Evolutionary conservation across 2,888 invertebrate genomes (phyloP), one percentile per base, ranked within the genome.

Genomic region (Oscheius sp.): DNA sequence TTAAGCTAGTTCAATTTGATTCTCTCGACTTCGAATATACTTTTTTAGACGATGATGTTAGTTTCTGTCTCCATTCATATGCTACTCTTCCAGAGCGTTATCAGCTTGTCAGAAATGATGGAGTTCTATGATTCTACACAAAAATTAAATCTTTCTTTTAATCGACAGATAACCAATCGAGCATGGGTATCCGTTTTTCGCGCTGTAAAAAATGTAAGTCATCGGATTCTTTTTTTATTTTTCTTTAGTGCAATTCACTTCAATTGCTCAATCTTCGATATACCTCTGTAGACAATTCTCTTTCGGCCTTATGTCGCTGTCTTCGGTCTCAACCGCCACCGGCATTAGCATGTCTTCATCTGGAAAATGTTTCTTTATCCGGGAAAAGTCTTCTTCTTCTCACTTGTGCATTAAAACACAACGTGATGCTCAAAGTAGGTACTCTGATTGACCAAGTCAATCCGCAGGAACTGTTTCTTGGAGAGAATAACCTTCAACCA

Each of bases 71-170:
- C 8, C 9, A 1, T 6, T 20, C 2, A 3, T 24, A 30, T 45
- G 4, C 20, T 12, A 36, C 8, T 36, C 33, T 32, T 33, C 2
- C 87, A 89, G 88, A 89, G 90, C 69, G 89, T 91, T 45, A 91
- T 92, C 80, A 92, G 93, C 47, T 87, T 94, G 63, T 94, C 93
- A 86, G 94, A 94, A 87, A 94, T 94, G 92, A 90, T 94, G 73
- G 94, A 94, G 86, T 94, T 92, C 87, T 94, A 94, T 87, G 94
- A 94, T 86, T 92, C 93, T 49, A 90, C 92, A 0, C 89, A 90
- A 0, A 90, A 91, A 76, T 87, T 94, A 71, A 91, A 92, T 86
- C 91, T 94, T 74, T 91, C 91, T 33, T 91, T 91, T 59, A 93
- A 93, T 86, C 89, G 91, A 68, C 90, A 90, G 78, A 92, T 93